Conservation (phyloP, 2,113 vertebrate genomes). For the Myiozetetes cayanensis region DNA sequence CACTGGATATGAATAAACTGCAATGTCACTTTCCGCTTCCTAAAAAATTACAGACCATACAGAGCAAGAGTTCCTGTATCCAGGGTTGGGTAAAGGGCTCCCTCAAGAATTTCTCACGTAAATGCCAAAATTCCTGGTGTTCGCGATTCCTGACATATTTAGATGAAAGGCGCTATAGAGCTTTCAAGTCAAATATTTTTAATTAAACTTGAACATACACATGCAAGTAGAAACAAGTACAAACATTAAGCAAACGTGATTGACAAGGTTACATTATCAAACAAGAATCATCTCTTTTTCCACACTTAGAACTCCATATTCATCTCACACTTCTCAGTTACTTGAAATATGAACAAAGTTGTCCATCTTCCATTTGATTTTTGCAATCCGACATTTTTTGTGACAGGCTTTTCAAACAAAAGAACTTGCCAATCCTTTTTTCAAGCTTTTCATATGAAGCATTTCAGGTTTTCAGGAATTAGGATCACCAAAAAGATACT, state of each 20-base stretch:
- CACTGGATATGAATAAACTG: background rate
- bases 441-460: background rate
- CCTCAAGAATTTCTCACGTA: background rate
- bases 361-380: background rate
- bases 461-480: background rate
- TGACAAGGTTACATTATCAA: conserved; percentile 29
- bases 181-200: conserved; percentile 62
- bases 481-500: background rate
- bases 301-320: background rate
- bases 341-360: background rate
- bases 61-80: background rate
- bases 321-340: background rate
- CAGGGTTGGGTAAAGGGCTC: background rate
- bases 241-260: conserved; percentile 13
- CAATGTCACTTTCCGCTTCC: background rate
- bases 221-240: conserved; percentile 47
- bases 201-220: conserved; percentile 60
- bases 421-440: background rate
- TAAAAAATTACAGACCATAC: fast-evolving
- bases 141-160: background rate
- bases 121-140: background rate
- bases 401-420: background rate
- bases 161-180: conserved; percentile 57
- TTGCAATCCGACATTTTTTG: background rate
- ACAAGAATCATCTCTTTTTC: background rate